A percentile compares a stretch with the other conserved stretches of the same genome.
These are phyloP conservation scores for Drosophila ohnishii DNA, from an alignment of 1,140 invertebrate species.

Conservation along the genomic window DNA sequence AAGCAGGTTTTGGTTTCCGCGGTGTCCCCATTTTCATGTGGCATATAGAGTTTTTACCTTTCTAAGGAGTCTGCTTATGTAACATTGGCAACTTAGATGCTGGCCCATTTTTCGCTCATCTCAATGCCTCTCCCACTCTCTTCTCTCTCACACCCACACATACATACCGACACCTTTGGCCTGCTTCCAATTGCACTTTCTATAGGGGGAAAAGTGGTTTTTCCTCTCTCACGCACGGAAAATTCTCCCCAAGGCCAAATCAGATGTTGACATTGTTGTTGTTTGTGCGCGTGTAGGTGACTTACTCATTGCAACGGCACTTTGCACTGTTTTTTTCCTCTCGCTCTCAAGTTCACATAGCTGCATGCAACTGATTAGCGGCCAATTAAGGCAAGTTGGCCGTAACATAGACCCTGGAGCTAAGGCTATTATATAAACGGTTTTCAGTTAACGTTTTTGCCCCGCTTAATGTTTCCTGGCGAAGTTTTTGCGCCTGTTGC, in stretches of 20 bases:
- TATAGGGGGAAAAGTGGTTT: constrained; percentile 52
- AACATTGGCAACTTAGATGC: constrained; percentile 35
- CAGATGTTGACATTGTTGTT: constrained; percentile 63
- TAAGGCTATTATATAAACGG: constrained; percentile 18
- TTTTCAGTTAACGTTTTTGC: constrained; percentile 16
- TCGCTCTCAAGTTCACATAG: constrained; percentile 65
- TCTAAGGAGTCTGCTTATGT: constrained; percentile 59
- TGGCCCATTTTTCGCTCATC: constrained; percentile 46
- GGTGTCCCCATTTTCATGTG: background rate
- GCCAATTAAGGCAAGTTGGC: constrained; percentile 39
- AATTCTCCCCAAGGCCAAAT: constrained; percentile 42
- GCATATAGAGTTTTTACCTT: constrained; percentile 4
- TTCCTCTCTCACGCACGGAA: constrained; percentile 39
- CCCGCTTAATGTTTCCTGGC: constrained; percentile 11
- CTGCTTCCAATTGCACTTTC: constrained; percentile 66
- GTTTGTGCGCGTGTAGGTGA: constrained; percentile 40
- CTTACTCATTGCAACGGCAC: constrained; percentile 46
- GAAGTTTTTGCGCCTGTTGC: constrained; percentile 59
- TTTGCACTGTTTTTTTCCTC: constrained; percentile 3
- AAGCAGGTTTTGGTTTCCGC: constrained; percentile 48
- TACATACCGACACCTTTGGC: constrained; percentile 41
- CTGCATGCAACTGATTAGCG: constrained; percentile 65
- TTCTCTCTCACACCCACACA: constrained; percentile 18
- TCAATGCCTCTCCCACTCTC: constrained; percentile 11
- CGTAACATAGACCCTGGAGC: constrained; percentile 58